Evolutionary conservation across 2,797 vertebrate species (phyloP), one percentile per base, ranked within the genome.

Genomic region (Psittacula echo): DNA sequence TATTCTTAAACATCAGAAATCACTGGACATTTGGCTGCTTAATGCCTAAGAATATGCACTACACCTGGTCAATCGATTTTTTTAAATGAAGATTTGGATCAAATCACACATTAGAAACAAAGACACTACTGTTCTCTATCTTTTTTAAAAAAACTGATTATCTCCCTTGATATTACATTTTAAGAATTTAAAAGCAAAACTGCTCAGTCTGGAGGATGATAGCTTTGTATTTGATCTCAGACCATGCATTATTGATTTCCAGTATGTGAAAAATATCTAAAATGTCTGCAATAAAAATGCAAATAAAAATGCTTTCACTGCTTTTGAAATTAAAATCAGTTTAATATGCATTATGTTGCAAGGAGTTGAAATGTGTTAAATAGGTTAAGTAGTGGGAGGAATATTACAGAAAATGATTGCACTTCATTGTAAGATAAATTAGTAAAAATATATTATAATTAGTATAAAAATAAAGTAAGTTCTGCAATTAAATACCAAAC

Each of bases 321-420:
- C n/a, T 89, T 94, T 93, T 92, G 90, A 95, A 96, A 89, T 89
- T 39, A 91, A 87, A 96, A 95, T 89, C 51, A 84, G 87, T 95
- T 94, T 94, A 79, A 84, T 64, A 73, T 81, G 71, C 83, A 70
- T 76, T 81, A 74, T 68, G 26, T 95, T 87, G 29, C 62, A 78
- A 47, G 19, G 51, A 96, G 47, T 62, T 87, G 74, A 64, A 86
- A 91, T 93, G 90, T 83, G 30, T 80, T 82, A 94, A 94, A 85
- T 73, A 91, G 91, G 77, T 84, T 92, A 95, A 95, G 74, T 58
- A 89, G 90, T 91, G 68, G 91, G 82, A 83, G 79, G 95, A 86
- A 89, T 89, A 91, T 87, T 88, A 85, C 24, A 91, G 42, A 83
- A 93, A 80, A 92, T 61, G 3, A 73, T 80, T 82, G 30, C 12